These are phyloP conservation scores for Ciconia boyciana DNA, from an alignment of 2,113 vertebrate species.

Conservation along the genomic window DNA sequence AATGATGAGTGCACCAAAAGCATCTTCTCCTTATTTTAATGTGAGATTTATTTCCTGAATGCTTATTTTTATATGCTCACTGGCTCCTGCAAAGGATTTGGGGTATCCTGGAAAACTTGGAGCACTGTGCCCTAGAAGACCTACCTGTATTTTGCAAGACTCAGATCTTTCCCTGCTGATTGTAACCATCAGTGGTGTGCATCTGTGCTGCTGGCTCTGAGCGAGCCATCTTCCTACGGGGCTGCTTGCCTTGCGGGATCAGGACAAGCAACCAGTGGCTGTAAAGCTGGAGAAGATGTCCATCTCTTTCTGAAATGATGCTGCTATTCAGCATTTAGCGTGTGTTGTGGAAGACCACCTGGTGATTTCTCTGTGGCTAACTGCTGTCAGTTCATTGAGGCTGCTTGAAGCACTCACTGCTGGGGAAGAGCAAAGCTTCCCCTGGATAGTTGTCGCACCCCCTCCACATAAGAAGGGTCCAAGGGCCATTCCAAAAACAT, in stretches of 20 bases:
- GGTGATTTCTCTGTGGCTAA: background rate
- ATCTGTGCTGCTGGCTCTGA: background rate
- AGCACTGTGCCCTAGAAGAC: background rate
- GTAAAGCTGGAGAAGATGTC: background rate
- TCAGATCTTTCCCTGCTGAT: background rate
- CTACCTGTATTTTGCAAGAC: background rate
- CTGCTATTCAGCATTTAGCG: background rate
- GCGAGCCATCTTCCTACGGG: rapidly evolving
- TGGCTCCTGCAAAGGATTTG: background rate
- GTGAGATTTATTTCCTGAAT: background rate
- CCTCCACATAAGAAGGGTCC: background rate
- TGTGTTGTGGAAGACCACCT: background rate
- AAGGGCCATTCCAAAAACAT: background rate
- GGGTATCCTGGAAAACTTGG: background rate
- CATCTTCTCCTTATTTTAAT: background rate
- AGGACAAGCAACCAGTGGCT: background rate
- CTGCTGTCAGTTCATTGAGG: background rate
- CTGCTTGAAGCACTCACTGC: background rate
- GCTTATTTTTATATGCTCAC: background rate
- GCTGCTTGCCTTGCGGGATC: rapidly evolving
- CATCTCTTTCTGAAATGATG: background rate
- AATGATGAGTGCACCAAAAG: background rate
- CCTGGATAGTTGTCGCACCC: rapidly evolving
- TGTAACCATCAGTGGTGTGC: background rate
- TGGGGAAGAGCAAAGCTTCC: background rate